phyloP scores from a whole-genome alignment of 2,888 invertebrate species.

The Cryptus armator region DNA sequence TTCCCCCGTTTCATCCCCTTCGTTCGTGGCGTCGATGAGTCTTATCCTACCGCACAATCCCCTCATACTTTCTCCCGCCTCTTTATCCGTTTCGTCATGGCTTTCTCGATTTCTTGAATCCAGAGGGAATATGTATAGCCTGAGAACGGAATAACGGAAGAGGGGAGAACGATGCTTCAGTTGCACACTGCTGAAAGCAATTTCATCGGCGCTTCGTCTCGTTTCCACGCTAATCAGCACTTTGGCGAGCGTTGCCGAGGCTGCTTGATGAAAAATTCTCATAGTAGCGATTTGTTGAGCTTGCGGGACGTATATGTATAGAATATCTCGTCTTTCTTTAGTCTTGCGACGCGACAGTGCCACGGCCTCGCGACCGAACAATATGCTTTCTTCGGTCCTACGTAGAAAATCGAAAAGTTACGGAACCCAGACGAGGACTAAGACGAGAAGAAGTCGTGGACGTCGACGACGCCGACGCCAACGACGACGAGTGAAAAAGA shows the following conservation, averaged over 20 bases:
- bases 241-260: conserved; percentile 74
- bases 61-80: neutral
- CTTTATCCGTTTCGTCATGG: conserved; percentile 28
- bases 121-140: conserved; percentile 39
- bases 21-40: conserved; percentile 33
- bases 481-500: conserved; percentile 68
- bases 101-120: conserved; percentile 44
- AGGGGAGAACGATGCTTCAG: conserved; percentile 29
- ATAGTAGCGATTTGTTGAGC: conserved; percentile 54
- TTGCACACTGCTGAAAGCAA: conserved; percentile 66
- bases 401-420: conserved; percentile 81
- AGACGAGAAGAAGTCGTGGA: conserved; percentile 70
- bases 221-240: conserved; percentile 79
- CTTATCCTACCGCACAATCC: neutral
- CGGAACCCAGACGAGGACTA: conserved; percentile 59
- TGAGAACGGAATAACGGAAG: neutral
- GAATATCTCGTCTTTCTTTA: conserved; percentile 30
- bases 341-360: conserved; percentile 47
- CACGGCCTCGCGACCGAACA: conserved; percentile 73
- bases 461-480: conserved; percentile 28
- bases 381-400: conserved; percentile 81
- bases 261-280: conserved; percentile 67
- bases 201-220: conserved; percentile 73
- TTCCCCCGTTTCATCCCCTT: conserved; percentile 9
- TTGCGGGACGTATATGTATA: conserved; percentile 34